Evolutionary conservation across 1,140 invertebrate genomes (phyloP).

Genomic region (Drosophila oshimai): DNA sequence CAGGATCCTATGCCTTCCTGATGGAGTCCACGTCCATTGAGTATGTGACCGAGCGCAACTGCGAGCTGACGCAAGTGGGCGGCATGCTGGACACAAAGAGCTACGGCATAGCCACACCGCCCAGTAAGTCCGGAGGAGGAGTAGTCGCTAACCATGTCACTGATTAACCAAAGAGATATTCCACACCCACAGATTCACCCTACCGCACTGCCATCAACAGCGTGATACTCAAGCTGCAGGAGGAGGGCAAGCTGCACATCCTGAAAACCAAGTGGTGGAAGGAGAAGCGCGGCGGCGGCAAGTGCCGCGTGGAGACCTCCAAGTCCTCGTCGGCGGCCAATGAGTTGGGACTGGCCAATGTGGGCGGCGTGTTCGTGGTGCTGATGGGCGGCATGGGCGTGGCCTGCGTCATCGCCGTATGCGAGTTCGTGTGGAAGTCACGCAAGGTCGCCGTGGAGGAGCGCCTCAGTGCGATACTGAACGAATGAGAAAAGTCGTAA

Average conservation of each 20-base stretch:
- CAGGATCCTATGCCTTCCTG: conserved; percentile 91
- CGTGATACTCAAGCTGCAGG: conserved; percentile 95
- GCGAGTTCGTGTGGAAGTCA: conserved; percentile 97
- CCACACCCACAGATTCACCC: conserved; percentile 88
- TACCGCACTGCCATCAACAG: conserved; percentile 93
- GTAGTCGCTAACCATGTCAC: background rate
- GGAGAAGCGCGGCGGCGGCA: conserved; percentile 92
- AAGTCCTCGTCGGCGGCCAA: conserved; percentile 92
- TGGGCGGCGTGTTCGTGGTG: conserved; percentile 97
- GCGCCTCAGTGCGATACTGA: conserved; percentile 86
- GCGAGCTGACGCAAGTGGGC: conserved; percentile 94
- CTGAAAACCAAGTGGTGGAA: conserved; percentile 98
- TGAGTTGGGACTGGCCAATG: conserved; percentile 94
- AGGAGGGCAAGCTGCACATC: conserved; percentile 95
- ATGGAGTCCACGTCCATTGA: conserved; percentile 97
- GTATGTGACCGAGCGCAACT: conserved; percentile 95
- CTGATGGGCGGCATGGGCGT: conserved; percentile 95
- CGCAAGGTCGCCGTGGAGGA: conserved; percentile 95
- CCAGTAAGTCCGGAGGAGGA: conserved; percentile 86
- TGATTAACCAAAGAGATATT: too few species aligned
- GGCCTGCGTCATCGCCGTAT: conserved; percentile 93
- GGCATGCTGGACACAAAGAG: conserved; percentile 95
- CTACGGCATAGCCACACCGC: conserved; percentile 96
- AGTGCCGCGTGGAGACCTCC: conserved; percentile 91
- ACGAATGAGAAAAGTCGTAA: conserved; percentile 82